phyloP scores from a whole-genome alignment of 2,888 invertebrate species.

The Thereva unica region DNA sequence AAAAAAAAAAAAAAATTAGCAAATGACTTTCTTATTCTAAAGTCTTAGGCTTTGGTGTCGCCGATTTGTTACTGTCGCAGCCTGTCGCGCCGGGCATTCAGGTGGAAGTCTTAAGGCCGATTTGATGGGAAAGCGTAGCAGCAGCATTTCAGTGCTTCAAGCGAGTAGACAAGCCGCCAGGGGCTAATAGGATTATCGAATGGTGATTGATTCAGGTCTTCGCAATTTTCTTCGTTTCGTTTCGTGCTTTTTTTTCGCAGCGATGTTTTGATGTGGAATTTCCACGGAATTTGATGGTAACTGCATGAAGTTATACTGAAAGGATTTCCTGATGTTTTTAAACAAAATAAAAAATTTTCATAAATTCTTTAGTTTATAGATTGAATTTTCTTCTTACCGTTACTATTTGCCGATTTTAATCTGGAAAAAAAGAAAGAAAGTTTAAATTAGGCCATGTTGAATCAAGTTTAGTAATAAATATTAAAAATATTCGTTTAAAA shows the following conservation, averaged over 20 bases:
- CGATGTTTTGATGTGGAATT: too few relatives aligned
- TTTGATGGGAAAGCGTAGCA: constrained; percentile 19
- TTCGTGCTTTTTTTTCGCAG: too few relatives aligned
- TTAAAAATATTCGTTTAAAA: too few relatives aligned
- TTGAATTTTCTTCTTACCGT: constrained; percentile 52
- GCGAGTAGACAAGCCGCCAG: background rate
- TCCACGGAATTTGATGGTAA: too few relatives aligned
- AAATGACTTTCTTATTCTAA: constrained; percentile 13
- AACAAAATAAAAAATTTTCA: background rate
- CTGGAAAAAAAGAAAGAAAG: constrained; percentile 52
- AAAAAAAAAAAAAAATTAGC: constrained; percentile 17
- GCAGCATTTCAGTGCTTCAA: background rate
- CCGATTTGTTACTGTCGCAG: constrained; percentile 17
- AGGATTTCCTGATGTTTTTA: background rate
- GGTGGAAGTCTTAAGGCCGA: constrained; percentile 18
- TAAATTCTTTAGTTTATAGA: background rate
- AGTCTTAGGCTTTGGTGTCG: constrained; percentile 6
- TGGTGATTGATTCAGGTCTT: constrained; percentile 16
- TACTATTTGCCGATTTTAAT: constrained; percentile 59
- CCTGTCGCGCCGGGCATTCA: constrained; percentile 10
- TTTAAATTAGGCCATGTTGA: background rate
- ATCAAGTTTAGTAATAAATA: too few relatives aligned
- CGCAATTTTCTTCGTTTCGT: constrained; percentile 22
- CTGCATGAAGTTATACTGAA: too few relatives aligned
- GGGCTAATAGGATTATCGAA: constrained; percentile 29